phyloP scores from a whole-genome alignment of 2,888 invertebrate species.

The Autographa gamma region DNA sequence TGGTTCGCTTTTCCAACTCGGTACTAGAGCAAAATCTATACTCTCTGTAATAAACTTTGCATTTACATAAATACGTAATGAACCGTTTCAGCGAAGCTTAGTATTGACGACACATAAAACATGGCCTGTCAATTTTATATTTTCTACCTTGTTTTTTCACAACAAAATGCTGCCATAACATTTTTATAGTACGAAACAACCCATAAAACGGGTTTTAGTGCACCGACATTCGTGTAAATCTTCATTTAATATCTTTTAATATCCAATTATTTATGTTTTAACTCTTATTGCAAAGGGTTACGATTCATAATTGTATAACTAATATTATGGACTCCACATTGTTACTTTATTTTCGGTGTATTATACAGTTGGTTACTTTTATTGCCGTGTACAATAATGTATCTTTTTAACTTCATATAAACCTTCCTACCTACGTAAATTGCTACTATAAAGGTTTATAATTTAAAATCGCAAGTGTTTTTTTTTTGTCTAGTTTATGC shows the following conservation, averaged over 20 bases:
- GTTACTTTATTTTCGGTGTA: constrained; percentile 21
- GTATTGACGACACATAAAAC: constrained; percentile 73
- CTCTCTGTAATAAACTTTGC: constrained; percentile 62
- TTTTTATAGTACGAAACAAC: constrained; percentile 81
- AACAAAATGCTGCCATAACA: constrained; percentile 79
- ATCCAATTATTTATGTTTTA: constrained; percentile 38
- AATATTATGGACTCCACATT: constrained; percentile 16
- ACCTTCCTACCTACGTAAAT: neutral
- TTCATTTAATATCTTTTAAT: constrained; percentile 63
- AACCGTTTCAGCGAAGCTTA: constrained; percentile 55
- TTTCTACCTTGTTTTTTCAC: constrained; percentile 75
- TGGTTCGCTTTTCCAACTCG: constrained; percentile 39
- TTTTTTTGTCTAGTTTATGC: too few relatives aligned
- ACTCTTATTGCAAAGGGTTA: constrained; percentile 33
- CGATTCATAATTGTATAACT: constrained; percentile 26
- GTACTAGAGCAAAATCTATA: constrained; percentile 62
- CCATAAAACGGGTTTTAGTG: constrained; percentile 77
- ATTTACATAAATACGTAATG: constrained; percentile 75
- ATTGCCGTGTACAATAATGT: neutral
- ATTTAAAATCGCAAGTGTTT: too few relatives aligned
- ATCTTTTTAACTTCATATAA: neutral
- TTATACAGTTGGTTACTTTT: neutral
- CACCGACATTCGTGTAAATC: constrained; percentile 70
- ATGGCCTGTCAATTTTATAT: constrained; percentile 79
- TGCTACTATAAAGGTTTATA: too few relatives aligned